Conservation (phyloP, 1,140 invertebrate species). For the Dinothrombium tinctorium region DNA sequence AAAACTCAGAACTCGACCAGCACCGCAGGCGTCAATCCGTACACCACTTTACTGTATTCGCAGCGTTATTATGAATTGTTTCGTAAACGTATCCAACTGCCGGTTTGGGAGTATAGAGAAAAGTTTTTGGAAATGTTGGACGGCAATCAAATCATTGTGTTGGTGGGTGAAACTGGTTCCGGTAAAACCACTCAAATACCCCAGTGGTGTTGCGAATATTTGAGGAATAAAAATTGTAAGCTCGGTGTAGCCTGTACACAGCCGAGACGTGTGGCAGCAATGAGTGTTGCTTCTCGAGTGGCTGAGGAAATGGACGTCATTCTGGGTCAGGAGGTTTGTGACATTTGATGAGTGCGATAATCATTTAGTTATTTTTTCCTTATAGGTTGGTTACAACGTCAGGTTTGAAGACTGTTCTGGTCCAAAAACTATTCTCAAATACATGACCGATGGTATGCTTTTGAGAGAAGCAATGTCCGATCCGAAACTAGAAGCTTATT, state of each 20-base stretch:
- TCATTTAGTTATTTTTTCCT: too few species aligned
- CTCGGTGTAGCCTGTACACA: constrained; percentile 89
- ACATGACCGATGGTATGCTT: constrained; percentile 99
- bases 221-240: constrained; percentile 28
- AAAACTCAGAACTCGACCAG: too few species aligned
- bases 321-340: constrained; percentile 84
- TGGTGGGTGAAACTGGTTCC: constrained; percentile 87
- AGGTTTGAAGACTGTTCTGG: constrained; percentile 98
- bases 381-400: constrained; percentile 98
- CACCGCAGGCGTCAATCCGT: constrained; percentile 29
- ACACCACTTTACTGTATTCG: constrained; percentile 47
- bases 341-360: too few species aligned
- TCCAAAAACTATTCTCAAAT: constrained; percentile 68
- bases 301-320: constrained; percentile 98
- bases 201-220: constrained; percentile 76
- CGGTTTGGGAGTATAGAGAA: constrained; percentile 89
- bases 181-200: constrained; percentile 83
- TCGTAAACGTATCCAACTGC: constrained; percentile 58
- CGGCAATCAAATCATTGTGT: constrained; percentile 69
- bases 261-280: constrained; percentile 87
- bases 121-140: constrained; percentile 81
- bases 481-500: constrained; percentile 86
- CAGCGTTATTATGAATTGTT: constrained; percentile 23
- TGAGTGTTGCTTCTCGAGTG: constrained; percentile 93
- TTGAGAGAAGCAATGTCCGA: constrained; percentile 96